phyloP scores from a whole-genome alignment of 64 coral and sea anemone genomes.

The Actinia tenebrosa region DNA sequence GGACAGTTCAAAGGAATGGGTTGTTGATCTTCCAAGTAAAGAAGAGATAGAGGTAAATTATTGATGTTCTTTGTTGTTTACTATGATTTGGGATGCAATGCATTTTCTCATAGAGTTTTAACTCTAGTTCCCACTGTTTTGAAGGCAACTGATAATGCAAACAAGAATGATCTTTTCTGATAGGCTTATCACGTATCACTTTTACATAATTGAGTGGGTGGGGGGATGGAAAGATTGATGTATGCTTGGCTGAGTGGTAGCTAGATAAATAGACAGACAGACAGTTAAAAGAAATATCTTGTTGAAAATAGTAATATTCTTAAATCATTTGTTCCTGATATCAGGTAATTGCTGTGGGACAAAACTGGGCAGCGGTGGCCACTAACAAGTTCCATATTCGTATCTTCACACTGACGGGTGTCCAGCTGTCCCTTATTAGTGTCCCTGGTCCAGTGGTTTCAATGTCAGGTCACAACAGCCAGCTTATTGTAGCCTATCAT shows the following conservation, averaged over 20 bases:
- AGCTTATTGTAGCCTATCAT: constrained; percentile 76
- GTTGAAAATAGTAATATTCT: background rate
- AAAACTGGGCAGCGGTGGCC: constrained; percentile 70
- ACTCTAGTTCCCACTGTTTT: no score
- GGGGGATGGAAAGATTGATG: no score
- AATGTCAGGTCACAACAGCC: constrained; percentile 64
- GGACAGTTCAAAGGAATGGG: constrained; percentile 98
- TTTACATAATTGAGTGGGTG: no score
- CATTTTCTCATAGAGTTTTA: background rate
- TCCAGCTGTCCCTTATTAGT: constrained; percentile 71
- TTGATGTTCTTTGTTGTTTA: background rate
- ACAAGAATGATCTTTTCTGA: no score
- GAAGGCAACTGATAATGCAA: no score
- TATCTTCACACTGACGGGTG: constrained; percentile 87
- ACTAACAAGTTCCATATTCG: constrained; percentile 75
- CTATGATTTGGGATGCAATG: background rate
- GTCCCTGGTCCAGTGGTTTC: constrained; percentile 80
- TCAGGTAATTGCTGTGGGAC: constrained; percentile 73
- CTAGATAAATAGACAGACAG: no score
- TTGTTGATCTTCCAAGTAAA: constrained; percentile 58
- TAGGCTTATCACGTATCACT: background rate
- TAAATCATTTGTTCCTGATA: background rate
- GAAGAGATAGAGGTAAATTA: constrained; percentile 74
- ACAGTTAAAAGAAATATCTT: no score
- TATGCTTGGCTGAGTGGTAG: no score